Base-by-base conservation (phyloP, 2,888 invertebrate species). In the Sinodicranocentrus sp. region DNA sequence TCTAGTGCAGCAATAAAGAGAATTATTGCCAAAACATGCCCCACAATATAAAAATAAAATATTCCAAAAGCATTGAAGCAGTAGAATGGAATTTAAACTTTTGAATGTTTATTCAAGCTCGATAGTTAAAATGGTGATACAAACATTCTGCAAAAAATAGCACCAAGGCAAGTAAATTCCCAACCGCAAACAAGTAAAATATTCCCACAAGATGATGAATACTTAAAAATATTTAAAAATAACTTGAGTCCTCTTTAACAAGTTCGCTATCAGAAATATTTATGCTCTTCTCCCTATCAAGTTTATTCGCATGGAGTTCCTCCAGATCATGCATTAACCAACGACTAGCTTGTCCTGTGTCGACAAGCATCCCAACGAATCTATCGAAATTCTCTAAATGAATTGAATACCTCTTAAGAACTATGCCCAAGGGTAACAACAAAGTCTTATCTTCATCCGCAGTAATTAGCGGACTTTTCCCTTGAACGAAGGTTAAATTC, bases 371-470 rank as follows among this genome's bases (percentile, higher is more conserved):
- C 1, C 68, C 25, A 17, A 78, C 70, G 13, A 28, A 39, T 33
- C 48, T 57, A 17, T 78, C 28, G n/a, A 78, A 68, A 44, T 44
- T 68, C 0, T 67, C 57, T 23, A 70, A 21, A 23, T 68, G n/a
- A 2, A 77, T 48, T 5, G 77, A 77, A 15, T 68, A 67, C 10
- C 59, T 57, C 44, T 10, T 19, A 10, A 61, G n/a, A 8, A 68
- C 59, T 0, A 78, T 6, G 0, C 78, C 78, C 28, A 70, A 19
- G 15, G 78, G 59, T 1, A 59, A 13, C 44, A 70, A 70, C 19
- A 68, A 33, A n/a, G 59, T 79, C 33, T 71, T 79, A 19, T 68
- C 68, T 26, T 70, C 2, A 21, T 79, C 79, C 10, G 71, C 61
- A 1, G 71, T 33, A 19, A 57, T 71, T 17, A 79, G 28, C 1